A percentile compares a stretch with the other conserved stretches of the same genome.
Evolutionary conservation across 2,888 invertebrate genomes (phyloP).

Genomic region (Pyrrhia umbra): DNA sequence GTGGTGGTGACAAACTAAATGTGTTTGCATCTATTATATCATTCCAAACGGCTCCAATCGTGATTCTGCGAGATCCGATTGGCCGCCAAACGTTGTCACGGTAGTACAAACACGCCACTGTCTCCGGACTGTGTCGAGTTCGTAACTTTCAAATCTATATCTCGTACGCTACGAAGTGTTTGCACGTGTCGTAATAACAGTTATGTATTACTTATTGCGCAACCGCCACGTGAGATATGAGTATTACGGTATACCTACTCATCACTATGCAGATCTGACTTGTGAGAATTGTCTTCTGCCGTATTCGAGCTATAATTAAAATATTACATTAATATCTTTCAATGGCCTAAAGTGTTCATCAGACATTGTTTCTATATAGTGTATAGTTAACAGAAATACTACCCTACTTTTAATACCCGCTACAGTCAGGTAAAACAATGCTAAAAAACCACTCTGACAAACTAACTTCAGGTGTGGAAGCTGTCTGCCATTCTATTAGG

Average conservation of each 20-base stretch:
- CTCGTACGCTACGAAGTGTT: slow-evolving; percentile 36
- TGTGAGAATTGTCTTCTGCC: slow-evolving; percentile 1
- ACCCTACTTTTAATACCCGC: background rate
- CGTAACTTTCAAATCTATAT: slow-evolving; percentile 49
- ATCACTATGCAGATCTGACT: slow-evolving; percentile 25
- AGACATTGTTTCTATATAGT: background rate
- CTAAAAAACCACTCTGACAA: slow-evolving; percentile 23
- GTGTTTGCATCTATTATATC: slow-evolving; percentile 12
- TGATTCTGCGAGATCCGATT: slow-evolving; percentile 6
- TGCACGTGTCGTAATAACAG: slow-evolving; percentile 57
- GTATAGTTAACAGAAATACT: background rate
- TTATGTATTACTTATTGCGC: slow-evolving; percentile 55
- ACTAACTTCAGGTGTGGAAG: slow-evolving; percentile 40
- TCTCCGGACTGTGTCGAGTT: slow-evolving; percentile 41
- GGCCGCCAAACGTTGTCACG: background rate
- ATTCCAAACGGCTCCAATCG: slow-evolving; percentile 1
- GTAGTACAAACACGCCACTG: slow-evolving; percentile 22
- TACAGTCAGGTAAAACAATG: slow-evolving; percentile 9
- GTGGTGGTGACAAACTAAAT: background rate
- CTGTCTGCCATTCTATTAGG: slow-evolving; percentile 34
- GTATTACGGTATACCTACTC: slow-evolving; percentile 30
- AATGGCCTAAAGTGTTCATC: background rate
- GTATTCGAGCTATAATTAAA: background rate
- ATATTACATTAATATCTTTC: background rate
- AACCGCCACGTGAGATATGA: slow-evolving; percentile 49